These are phyloP conservation scores for Centruroides vittatus DNA, from an alignment of 1,140 invertebrate species.

Conservation along the genomic window DNA sequence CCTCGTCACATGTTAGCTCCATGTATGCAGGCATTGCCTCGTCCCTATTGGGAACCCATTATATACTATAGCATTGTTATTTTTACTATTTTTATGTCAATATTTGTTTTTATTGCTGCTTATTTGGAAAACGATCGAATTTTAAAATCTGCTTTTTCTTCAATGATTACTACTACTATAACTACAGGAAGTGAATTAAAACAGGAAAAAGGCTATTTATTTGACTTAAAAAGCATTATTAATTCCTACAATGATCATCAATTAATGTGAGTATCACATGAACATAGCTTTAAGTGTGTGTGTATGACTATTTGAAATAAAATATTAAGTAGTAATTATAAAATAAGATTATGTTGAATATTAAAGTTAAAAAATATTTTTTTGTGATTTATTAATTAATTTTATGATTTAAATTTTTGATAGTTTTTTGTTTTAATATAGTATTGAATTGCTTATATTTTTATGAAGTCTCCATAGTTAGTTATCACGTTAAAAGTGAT, in stretches of 20 bases:
- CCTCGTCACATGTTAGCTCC: conserved; percentile 55
- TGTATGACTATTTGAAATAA: too few relatives aligned
- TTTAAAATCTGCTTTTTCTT: conserved; percentile 36
- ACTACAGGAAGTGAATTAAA: not conserved
- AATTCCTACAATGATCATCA: not conserved
- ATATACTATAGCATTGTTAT: conserved; percentile 51
- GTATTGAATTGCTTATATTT: too few relatives aligned
- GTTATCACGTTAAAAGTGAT: too few relatives aligned
- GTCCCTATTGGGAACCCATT: conserved; percentile 63
- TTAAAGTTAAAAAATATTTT: too few relatives aligned
- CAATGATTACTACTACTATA: conserved; percentile 17
- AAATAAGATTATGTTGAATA: too few relatives aligned
- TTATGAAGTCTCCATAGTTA: too few relatives aligned
- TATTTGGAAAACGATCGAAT: conserved; percentile 59
- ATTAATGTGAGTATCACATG: too few relatives aligned
- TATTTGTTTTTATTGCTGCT: conserved; percentile 50
- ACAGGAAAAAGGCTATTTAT: conserved; percentile 10
- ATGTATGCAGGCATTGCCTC: conserved; percentile 52
- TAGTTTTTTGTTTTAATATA: too few relatives aligned
- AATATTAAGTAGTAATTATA: too few relatives aligned
- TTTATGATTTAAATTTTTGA: too few relatives aligned
- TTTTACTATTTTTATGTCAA: conserved; percentile 45
- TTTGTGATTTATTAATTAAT: too few relatives aligned
- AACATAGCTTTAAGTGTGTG: too few relatives aligned
- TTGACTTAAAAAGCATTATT: conserved; percentile 13